Evolutionary conservation across 2,113 vertebrate species (phyloP), one percentile per base, ranked within the genome.

Genomic region (Bambusicola thoracicus): DNA sequence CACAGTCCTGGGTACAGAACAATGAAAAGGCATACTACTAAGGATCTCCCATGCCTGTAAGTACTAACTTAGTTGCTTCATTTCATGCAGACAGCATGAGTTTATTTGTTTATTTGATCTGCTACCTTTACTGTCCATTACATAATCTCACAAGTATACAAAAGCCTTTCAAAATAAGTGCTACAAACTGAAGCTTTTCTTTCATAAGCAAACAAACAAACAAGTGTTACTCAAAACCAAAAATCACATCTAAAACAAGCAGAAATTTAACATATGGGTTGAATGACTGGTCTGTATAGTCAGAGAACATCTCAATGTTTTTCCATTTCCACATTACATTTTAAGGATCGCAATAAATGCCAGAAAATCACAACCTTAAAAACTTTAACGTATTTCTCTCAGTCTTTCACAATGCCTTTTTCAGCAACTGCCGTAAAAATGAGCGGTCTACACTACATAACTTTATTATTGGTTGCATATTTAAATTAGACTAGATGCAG

Each of bases 401-500:
- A 46, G 15, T 87, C n/a, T 74, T 30, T 30, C 17, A 3, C 70
- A 66, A 41, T 53, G 46, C 51, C 51, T 81, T 67, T 73, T 87
- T 82, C 74, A 75, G 73, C 36, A 79, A 56, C 41, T 59, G 17
- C 81, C 76, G n/a, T 67, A 87, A 90, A 95, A 93, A 41, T 17
- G 89, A 68, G 43, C 43, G 46, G 12, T 27, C 68, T 51, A 27
- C 15, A 53, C 68, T 11, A 59, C 6, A 32, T 25, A 92, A 77
- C 25, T 94, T 84, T 36, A 25, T 58, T 81, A 76, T 78, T 96
- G 87, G 78, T 38, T 95, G 63, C 63, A 67, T 87, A 81, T 95
- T 97, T 96, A 94, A 96, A 97, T 97, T 89, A 91, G 85, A 97
- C 97, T 94, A 97, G 95, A 97, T 97, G 91, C 83, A 95, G 85